Conservation (phyloP, 1,140 invertebrate species). For the Euschistus heros region DNA sequence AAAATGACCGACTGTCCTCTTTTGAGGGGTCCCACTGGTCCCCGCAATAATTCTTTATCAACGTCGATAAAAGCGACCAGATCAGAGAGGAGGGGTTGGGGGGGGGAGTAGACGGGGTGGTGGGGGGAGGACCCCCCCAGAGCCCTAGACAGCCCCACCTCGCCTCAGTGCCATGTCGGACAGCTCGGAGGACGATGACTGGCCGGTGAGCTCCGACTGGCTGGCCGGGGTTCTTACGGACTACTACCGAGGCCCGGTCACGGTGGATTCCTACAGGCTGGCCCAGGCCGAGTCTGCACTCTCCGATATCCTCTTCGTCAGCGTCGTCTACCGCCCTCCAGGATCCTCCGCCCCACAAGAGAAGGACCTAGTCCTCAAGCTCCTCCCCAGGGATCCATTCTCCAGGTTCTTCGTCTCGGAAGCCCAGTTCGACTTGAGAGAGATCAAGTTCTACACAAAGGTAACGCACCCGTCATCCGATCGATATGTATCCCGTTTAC, state of each 20-base stretch:
- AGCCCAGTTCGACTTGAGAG: constrained; percentile 67
- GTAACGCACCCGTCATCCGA: constrained; percentile 32
- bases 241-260: constrained; percentile 40
- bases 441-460: constrained; percentile 73
- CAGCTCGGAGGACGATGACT: constrained; percentile 31
- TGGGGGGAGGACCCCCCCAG: background rate
- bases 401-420: constrained; percentile 64
- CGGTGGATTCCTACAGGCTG: constrained; percentile 32
- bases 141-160: constrained; percentile 1
- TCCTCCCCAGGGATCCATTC: constrained; percentile 61
- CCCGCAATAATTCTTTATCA: no score
- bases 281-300: constrained; percentile 45
- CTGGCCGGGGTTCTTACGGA: constrained; percentile 44
- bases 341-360: constrained; percentile 32
- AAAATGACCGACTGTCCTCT: no score
- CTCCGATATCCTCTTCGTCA: constrained; percentile 49
- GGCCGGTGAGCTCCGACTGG: constrained; percentile 49
- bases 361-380: constrained; percentile 48
- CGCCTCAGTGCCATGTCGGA: constrained; percentile 34
- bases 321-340: constrained; percentile 39
- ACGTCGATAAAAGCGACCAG: background rate
- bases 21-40: no score
- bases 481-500: no score
- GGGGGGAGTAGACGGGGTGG: constrained; percentile 29
- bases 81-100: constrained; percentile 25